Percentiles rank a stretch among this genome's conserved stretches.
phyloP scores from a whole-genome alignment of 2,888 invertebrate genomes.

The Oithona nana region DNA sequence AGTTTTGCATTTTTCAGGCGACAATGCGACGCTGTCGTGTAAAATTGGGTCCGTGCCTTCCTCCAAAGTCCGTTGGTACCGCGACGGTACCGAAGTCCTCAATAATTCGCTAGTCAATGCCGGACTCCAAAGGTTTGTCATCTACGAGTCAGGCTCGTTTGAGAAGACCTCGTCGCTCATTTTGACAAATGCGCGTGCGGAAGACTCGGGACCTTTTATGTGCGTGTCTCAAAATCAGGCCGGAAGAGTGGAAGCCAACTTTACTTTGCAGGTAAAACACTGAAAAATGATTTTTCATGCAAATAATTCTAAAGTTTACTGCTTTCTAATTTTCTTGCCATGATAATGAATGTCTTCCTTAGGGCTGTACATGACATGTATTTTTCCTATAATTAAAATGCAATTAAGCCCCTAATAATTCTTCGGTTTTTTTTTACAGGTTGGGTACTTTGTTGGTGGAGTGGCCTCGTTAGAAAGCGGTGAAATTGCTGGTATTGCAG shows the following conservation, averaged over 20 bases:
- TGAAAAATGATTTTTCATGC: too few relatives aligned
- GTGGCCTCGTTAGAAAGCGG: background rate
- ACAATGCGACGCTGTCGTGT: background rate
- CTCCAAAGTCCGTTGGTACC: conserved; percentile 18
- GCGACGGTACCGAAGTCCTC: conserved; percentile 16
- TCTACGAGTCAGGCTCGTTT: conserved; percentile 17
- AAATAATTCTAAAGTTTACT: too few relatives aligned
- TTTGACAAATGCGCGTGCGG: conserved; percentile 51
- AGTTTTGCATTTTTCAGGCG: background rate
- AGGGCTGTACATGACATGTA: background rate
- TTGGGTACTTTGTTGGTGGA: background rate
- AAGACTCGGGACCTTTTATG: conserved; percentile 65
- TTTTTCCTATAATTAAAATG: too few relatives aligned
- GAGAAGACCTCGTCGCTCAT: conserved; percentile 32
- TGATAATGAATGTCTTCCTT: background rate
- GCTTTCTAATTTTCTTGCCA: too few relatives aligned
- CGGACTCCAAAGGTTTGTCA: conserved; percentile 14
- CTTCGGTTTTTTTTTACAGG: too few relatives aligned
- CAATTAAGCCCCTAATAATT: too few relatives aligned
- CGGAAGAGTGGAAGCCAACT: conserved; percentile 55
- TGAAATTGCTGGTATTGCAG: background rate
- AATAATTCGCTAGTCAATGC: conserved; percentile 19
- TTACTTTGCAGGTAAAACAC: conserved; percentile 38
- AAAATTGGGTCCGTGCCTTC: background rate
- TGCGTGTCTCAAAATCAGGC: conserved; percentile 71